Evolutionary conservation across 2,888 invertebrate genomes (phyloP).

Genomic region (Horisme vitalbata): DNA sequence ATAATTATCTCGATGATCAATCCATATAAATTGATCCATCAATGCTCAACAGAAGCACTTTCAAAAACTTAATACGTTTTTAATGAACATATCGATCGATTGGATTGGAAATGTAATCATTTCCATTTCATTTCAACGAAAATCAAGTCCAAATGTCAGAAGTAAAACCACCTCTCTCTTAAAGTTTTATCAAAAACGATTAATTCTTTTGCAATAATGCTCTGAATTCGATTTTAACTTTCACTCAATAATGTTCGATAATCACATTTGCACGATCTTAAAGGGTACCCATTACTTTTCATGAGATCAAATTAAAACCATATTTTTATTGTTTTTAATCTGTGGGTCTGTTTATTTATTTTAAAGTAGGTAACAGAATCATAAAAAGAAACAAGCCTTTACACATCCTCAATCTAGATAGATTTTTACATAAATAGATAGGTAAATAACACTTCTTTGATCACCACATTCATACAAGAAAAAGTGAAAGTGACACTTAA

Average conservation of each 20-base stretch:
- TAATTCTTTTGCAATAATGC: constrained; percentile 44
- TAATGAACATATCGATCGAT: constrained; percentile 29
- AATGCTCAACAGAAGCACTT: constrained; percentile 12
- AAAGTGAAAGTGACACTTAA: too few species aligned
- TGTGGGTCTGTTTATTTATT: not conserved
- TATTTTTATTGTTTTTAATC: not conserved
- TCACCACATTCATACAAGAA: too few species aligned
- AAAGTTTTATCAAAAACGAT: constrained; percentile 31
- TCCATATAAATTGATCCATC: constrained; percentile 24
- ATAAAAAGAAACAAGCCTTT: too few species aligned
- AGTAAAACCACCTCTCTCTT: constrained; percentile 36
- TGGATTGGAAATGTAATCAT: constrained; percentile 29
- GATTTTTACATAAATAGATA: too few species aligned
- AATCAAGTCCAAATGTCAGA: constrained; percentile 33
- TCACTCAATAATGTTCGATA: constrained; percentile 33
- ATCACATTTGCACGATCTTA: constrained; percentile 12
- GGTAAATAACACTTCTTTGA: too few species aligned
- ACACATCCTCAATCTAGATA: too few species aligned
- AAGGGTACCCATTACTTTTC: constrained; percentile 10
- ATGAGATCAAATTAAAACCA: not conserved
- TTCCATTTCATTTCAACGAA: constrained; percentile 20
- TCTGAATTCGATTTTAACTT: constrained; percentile 45
- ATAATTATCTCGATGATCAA: too few species aligned
- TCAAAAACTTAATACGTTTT: constrained; percentile 16
- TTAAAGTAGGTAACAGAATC: too few species aligned